These are phyloP conservation scores for Philhelius pedissequus DNA, from an alignment of 2,888 invertebrate genomes.

Conservation along the genomic window DNA sequence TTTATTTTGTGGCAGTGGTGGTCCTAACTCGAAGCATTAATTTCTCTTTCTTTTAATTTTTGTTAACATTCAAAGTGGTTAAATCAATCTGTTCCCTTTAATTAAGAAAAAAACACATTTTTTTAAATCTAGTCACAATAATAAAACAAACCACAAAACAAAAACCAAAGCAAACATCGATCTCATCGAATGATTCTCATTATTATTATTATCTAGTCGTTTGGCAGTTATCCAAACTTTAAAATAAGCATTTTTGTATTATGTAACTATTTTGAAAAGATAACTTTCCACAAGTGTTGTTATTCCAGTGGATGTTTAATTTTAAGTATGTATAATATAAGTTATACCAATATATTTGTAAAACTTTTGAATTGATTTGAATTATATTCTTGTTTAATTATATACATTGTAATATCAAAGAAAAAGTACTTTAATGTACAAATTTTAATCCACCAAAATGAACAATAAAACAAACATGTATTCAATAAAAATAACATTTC, in stretches of 20 bases:
- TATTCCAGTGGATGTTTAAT: constrained; percentile 35
- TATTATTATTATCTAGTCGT: constrained; percentile 45
- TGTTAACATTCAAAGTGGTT: too few relatives aligned
- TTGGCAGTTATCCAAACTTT: constrained; percentile 25
- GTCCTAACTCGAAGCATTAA: too few relatives aligned
- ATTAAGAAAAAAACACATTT: neutral
- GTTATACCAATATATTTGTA: constrained; percentile 7
- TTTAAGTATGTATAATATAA: too few relatives aligned
- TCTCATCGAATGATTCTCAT: constrained; percentile 43
- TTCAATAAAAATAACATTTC: constrained; percentile 23
- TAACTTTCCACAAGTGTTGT: constrained; percentile 23
- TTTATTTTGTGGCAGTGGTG: too few relatives aligned
- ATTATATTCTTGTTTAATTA: constrained; percentile 27
- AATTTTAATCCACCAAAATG: constrained; percentile 66
- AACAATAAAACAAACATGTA: constrained; percentile 58
- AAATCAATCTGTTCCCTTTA: neutral
- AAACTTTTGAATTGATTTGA: neutral
- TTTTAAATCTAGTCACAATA: constrained; percentile 40
- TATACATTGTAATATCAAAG: constrained; percentile 38
- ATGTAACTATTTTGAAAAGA: neutral
- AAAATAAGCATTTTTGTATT: constrained; percentile 12
- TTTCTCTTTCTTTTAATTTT: too few relatives aligned
- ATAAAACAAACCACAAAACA: neutral
- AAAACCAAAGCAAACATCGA: constrained; percentile 25
- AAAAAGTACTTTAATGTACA: constrained; percentile 50